Base-by-base conservation (phyloP, 2,888 invertebrate species). In the Uloborus plumipes region DNA sequence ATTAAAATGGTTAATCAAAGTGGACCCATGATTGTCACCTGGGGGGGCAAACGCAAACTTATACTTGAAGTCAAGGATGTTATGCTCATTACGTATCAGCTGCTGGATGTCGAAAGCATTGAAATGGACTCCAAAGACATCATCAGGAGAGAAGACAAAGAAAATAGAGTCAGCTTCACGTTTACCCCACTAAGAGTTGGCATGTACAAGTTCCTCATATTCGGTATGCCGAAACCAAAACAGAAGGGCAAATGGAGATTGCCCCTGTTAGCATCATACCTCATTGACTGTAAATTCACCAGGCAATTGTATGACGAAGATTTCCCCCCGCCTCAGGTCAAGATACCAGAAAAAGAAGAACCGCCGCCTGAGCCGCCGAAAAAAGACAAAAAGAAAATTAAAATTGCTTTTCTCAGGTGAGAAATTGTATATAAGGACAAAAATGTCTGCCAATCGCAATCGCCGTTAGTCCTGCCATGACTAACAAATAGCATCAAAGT, bases 1-100 rank as follows among this genome's bases (percentile, higher is more conserved):
- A 85, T 87, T 72, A 85, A 85, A 65, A 83, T 87, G 49, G 72
- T 86, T 20, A 87, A 87, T 84, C 87, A 87, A 64, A 81, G 81
- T 20, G 86, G 86, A 14, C 87, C 88, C 0, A 85, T 87, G 62
- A 86, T 88, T 31, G 85, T 86, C 58, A 86, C 87, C 22, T 87
- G 87, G 86, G 87, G 87, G 9, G 88, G 88, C 11, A 86, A 86
- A 58, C 85, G 87, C 47, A 84, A 86, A 70, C 72, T 88, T n/a
- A 81, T 85, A 13, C 76, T 86, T 51, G 86, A 86, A 71, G 72
- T 83, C 2, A 78, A 77, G 18, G 86, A 86, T 18, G 79, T 85
- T 11, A 86, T 86, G 86, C 83, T 87, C 65, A 81, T 87, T 13
- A 85, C 85, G 39, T 84, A 85, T 62, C 85, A 85, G 55, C 55